These are phyloP conservation scores for Argyrosomus regius DNA, from an alignment of 2,797 vertebrate genomes.

Conservation along the genomic window DNA sequence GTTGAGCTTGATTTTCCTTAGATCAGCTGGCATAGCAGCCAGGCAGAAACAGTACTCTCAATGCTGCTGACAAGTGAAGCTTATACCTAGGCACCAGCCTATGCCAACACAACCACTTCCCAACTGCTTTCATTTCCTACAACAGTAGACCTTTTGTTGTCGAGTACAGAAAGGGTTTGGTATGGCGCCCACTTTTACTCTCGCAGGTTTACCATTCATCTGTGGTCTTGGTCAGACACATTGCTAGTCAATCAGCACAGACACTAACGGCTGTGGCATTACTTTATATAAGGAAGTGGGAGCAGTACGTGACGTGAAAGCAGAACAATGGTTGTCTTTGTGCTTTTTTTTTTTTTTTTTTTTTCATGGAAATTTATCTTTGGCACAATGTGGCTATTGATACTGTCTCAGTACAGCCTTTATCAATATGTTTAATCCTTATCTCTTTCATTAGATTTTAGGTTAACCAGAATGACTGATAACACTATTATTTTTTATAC, in stretches of 20 bases:
- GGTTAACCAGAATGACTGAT: constrained; percentile 52
- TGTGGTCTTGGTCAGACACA: constrained; percentile 59
- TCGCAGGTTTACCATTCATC: constrained; percentile 62
- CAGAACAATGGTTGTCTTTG: constrained; percentile 75
- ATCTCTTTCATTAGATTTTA: constrained; percentile 57
- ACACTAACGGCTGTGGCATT: constrained; percentile 58
- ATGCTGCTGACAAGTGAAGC: constrained; percentile 76
- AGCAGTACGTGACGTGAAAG: constrained; percentile 53
- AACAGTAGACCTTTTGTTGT: constrained; percentile 79
- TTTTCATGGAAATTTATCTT: constrained; percentile 52
- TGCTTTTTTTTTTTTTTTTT: constrained; percentile 43
- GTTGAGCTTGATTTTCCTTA: constrained; percentile 79
- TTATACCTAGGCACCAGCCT: constrained; percentile 68
- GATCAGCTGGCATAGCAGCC: constrained; percentile 73
- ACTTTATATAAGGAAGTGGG: constrained; percentile 74
- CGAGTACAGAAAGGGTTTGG: constrained; percentile 56
- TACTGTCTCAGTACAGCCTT: constrained; percentile 56
- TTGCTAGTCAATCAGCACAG: constrained; percentile 63
- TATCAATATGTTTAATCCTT: constrained; percentile 62
- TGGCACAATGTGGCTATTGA: constrained; percentile 54
- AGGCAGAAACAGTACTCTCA: constrained; percentile 66
- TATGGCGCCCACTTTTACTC: constrained; percentile 49
- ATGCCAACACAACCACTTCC: constrained; percentile 71
- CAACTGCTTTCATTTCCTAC: constrained; percentile 67
- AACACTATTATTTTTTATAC: constrained; percentile 33